Base-by-base conservation (phyloP, 2,888 invertebrate genomes). In the Philaethria dido region DNA sequence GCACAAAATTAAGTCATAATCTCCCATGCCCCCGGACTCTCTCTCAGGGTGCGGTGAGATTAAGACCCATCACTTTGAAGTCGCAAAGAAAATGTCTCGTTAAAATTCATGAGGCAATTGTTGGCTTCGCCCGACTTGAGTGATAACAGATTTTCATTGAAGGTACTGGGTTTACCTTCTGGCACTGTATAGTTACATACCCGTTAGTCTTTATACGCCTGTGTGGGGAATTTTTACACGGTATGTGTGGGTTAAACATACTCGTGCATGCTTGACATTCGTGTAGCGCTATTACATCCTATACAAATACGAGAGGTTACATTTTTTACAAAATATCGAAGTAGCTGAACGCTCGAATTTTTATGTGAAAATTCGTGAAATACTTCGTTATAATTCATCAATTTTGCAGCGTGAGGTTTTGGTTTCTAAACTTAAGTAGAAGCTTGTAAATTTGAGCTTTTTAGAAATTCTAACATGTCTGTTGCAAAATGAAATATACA, bases 81-180 rank as follows among this genome's bases (percentile, higher is more conserved):
- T 75, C 77, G 78, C 79, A 84, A 87, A 86, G 87, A 85, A 86
- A 88, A 86, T 85, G 79, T 74, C 85, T 85, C 78, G 80, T 88
- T 88, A 87, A 89, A 87, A 88, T 88, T 88, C 88, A 88, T 88
- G 88, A 88, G 83, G 78, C 84, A 85, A 87, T 88, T 85, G 86
- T 86, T 79, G 82, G 80, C 79, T 77, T 79, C 78, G 72, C 76
- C 74, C 65, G 77, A 77, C 78, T 81, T 84, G 84, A 87, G 82
- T 84, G 84, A 86, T 86, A 88, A 88, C 86, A 85, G 84, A 83
- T 85, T 84, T 84, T 78, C 72, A 73, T 69, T 72, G 69, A 67
- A 72, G 69, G 70, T 59, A 70, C 65, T 70, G n/a, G n/a, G 68
- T 68, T 72, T 66, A 68, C 68, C 60, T 54, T 60, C 42, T 39